Evolutionary conservation across 2,113 vertebrate genomes (phyloP).

Genomic region (Acrocephalus kingi): DNA sequence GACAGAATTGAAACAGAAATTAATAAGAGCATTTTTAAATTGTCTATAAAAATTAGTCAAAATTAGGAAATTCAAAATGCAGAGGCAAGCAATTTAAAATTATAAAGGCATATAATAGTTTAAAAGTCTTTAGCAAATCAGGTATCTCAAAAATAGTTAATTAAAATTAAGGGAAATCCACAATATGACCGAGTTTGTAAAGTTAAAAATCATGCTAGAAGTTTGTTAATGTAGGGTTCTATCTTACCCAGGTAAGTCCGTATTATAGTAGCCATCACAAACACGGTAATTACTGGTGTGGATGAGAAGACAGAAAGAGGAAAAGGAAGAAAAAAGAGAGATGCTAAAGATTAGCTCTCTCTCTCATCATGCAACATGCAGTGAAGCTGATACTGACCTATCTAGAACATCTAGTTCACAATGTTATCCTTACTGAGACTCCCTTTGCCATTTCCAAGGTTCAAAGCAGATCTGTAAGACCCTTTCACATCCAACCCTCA

Average conservation of each 20-base stretch:
- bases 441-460: conserved; percentile 52
- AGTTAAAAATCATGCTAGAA: conserved; percentile 80
- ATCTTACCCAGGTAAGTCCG: conserved; percentile 99
- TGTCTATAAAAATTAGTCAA: conserved; percentile 80
- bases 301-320: conserved; percentile 87
- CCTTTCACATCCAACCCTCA: conserved; percentile 58
- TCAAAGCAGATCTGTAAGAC: conserved; percentile 54
- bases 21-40: conserved; percentile 85
- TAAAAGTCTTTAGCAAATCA: conserved; percentile 76
- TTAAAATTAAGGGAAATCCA: conserved; percentile 79
- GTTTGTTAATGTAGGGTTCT: conserved; percentile 85
- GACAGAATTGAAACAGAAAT: conserved; percentile 87
- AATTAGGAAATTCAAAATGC: conserved; percentile 81
- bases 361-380: conserved; percentile 92
- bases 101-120: conserved; percentile 78
- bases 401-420: conserved; percentile 66
- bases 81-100: conserved; percentile 81
- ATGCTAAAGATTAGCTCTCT: conserved; percentile 92
- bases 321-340: conserved; percentile 87
- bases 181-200: conserved; percentile 78
- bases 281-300: conserved; percentile 99
- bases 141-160: conserved; percentile 74
- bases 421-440: conserved; percentile 63
- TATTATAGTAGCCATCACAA: conserved; percentile 99
- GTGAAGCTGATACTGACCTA: conserved; percentile 79